Evolutionary conservation across 1,140 invertebrate species (phyloP).

Genomic region (Cardiocondyla obscurior): DNA sequence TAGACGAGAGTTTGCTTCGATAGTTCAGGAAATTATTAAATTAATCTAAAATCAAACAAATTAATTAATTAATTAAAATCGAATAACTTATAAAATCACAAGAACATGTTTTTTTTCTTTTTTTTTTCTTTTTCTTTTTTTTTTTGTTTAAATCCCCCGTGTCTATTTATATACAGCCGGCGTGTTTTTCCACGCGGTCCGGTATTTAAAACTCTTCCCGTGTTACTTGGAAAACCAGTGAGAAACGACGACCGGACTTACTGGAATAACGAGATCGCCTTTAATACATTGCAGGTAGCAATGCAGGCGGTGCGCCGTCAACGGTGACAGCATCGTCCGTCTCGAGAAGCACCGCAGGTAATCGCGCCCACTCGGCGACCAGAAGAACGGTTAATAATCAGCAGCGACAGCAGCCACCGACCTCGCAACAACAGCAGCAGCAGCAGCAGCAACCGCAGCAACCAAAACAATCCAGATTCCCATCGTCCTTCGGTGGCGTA

Average conservation of each 20-base stretch:
- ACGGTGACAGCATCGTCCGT: constrained; percentile 75
- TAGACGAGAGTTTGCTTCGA: background rate
- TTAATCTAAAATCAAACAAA: background rate
- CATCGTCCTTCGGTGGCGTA: constrained; percentile 64
- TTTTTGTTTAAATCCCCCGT: too few species aligned
- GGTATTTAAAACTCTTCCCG: background rate
- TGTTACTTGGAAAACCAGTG: background rate
- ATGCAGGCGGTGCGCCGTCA: constrained; percentile 71
- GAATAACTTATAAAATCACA: too few species aligned
- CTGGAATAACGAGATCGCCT: background rate
- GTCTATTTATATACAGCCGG: too few species aligned
- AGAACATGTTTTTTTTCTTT: too few species aligned
- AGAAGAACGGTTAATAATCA: constrained; percentile 68
- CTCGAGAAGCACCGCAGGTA: constrained; percentile 68
- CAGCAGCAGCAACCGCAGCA: constrained; percentile 65
- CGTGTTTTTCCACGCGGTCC: background rate
- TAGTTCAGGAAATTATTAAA: too few species aligned
- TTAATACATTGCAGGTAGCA: constrained; percentile 61
- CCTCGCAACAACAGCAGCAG: constrained; percentile 61
- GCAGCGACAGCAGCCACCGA: constrained; percentile 62
- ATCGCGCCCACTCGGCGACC: constrained; percentile 62
- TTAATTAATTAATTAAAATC: too few species aligned
- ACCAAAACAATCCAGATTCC: constrained; percentile 65
- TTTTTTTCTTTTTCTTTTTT: too few species aligned
- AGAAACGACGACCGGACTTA: background rate